Percentiles rank a stretch among this genome's conserved stretches.
Conservation (phyloP, 2,888 invertebrate genomes). For the Drosophila robusta region DNA sequence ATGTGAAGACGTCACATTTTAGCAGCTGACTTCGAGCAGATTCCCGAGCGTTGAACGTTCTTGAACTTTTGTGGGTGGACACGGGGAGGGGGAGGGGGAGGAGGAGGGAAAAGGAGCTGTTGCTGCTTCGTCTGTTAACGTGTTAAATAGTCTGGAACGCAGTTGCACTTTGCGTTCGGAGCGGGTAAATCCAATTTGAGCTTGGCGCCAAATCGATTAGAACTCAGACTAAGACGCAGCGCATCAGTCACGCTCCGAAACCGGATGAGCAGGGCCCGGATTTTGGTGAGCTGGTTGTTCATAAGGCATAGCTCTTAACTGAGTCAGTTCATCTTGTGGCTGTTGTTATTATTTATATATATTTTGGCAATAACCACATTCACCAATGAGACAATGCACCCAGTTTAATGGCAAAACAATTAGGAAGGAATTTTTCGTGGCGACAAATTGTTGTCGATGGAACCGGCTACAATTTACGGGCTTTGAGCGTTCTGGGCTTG, state of each 20-base stretch:
- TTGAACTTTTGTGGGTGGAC: slow-evolving; percentile 48
- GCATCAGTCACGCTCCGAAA: slow-evolving; percentile 45
- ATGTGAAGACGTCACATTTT: slow-evolving; percentile 47
- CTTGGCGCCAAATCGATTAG: slow-evolving; percentile 69
- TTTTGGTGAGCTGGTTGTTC: slow-evolving; percentile 22
- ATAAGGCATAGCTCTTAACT: slow-evolving; percentile 57
- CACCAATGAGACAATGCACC: slow-evolving; percentile 62
- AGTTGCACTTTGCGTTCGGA: slow-evolving; percentile 43
- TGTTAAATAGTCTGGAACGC: slow-evolving; percentile 65
- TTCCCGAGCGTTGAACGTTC: slow-evolving; percentile 50
- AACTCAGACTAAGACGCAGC: slow-evolving; percentile 35
- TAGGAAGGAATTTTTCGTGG: slow-evolving; percentile 62
- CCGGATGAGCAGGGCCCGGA: slow-evolving; percentile 58
- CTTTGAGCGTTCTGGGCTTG: slow-evolving; percentile 27
- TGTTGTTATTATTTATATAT: slow-evolving; percentile 10
- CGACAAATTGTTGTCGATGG: slow-evolving; percentile 54
- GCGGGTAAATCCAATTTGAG: slow-evolving; percentile 33
- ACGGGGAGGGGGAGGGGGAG: background rate
- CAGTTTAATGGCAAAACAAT: slow-evolving; percentile 72
- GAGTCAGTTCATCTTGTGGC: slow-evolving; percentile 52
- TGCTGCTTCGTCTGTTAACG: slow-evolving; percentile 6
- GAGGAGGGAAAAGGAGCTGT: slow-evolving; percentile 9
- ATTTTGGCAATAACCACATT: slow-evolving; percentile 24
- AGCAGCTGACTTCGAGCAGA: slow-evolving; percentile 14
- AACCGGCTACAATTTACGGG: slow-evolving; percentile 29